These are phyloP conservation scores for Hypena proboscidalis DNA, from an alignment of 2,888 invertebrate genomes.

Conservation along the genomic window DNA sequence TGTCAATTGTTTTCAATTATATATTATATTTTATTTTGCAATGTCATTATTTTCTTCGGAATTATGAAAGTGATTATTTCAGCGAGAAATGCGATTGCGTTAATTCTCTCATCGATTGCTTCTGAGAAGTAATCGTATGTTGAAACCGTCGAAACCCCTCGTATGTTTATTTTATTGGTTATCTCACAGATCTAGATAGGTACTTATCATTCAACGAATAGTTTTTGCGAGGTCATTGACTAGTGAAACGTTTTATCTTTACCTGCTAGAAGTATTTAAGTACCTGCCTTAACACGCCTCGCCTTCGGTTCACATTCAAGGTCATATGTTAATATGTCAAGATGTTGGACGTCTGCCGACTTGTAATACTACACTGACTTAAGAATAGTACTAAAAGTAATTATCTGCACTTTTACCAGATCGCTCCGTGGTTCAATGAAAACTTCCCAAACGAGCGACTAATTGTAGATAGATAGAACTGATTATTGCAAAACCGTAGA, in stretches of 20 bases:
- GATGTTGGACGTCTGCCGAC: slow-evolving; percentile 35
- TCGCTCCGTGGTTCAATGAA: too few relatives aligned
- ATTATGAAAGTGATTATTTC: too few relatives aligned
- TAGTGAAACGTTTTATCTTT: slow-evolving; percentile 14
- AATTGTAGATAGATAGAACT: too few relatives aligned
- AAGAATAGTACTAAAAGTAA: slow-evolving; percentile 18
- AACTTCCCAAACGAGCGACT: too few relatives aligned
- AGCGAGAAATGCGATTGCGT: background rate
- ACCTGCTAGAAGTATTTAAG: slow-evolving; percentile 4
- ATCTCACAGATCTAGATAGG: slow-evolving; percentile 21
- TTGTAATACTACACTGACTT: slow-evolving; percentile 15
- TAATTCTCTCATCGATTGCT: background rate
- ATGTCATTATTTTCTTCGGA: too few relatives aligned
- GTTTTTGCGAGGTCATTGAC: slow-evolving; percentile 32
- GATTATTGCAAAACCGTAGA: too few relatives aligned
- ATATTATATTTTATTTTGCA: too few relatives aligned
- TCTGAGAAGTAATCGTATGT: slow-evolving; percentile 16
- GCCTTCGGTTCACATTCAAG: slow-evolving; percentile 21
- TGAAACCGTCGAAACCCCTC: background rate
- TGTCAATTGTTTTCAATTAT: too few relatives aligned
- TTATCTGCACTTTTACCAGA: too few relatives aligned
- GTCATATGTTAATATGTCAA: slow-evolving; percentile 22
- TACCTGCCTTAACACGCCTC: slow-evolving; percentile 8
- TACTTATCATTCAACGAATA: slow-evolving; percentile 22
- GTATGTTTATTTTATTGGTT: slow-evolving; percentile 21